Conservation (phyloP, 2,797 vertebrate genomes). For the Poecilia picta region DNA sequence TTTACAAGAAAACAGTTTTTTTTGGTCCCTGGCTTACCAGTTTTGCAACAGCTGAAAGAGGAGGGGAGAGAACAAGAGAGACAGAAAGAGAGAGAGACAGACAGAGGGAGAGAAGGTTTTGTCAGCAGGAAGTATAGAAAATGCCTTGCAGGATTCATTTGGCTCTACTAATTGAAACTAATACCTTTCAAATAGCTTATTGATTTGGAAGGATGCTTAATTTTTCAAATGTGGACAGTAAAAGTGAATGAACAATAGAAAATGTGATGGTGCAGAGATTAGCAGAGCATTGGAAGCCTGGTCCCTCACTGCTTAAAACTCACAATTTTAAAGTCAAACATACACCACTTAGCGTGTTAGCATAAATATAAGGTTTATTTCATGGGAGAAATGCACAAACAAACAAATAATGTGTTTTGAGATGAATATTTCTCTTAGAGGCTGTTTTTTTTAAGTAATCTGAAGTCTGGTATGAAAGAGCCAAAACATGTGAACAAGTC, state of each 20-base stretch:
- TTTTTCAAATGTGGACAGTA: conserved; percentile 51
- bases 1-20: conserved; percentile 15
- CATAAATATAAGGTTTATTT: background rate
- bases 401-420: background rate
- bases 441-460: background rate
- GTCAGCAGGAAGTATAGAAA: conserved; percentile 57
- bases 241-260: conserved; percentile 38
- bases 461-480: background rate
- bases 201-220: conserved; percentile 52
- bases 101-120: conserved; percentile 27
- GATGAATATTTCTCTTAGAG: background rate
- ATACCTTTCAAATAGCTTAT: conserved; percentile 69
- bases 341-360: background rate
- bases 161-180: conserved; percentile 69
- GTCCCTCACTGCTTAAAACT: conserved; percentile 39
- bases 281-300: conserved; percentile 28
- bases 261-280: conserved; percentile 27
- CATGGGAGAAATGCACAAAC: background rate
- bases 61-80: background rate
- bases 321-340: conserved; percentile 43
- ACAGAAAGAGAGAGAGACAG: conserved; percentile 23
- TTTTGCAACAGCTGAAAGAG: conserved; percentile 34
- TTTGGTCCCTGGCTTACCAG: conserved; percentile 29
- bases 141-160: conserved; percentile 56
- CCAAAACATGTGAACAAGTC: background rate